These are phyloP conservation scores for Pseudobourletiella spinata DNA, from an alignment of 1,140 invertebrate genomes.

Conservation along the genomic window DNA sequence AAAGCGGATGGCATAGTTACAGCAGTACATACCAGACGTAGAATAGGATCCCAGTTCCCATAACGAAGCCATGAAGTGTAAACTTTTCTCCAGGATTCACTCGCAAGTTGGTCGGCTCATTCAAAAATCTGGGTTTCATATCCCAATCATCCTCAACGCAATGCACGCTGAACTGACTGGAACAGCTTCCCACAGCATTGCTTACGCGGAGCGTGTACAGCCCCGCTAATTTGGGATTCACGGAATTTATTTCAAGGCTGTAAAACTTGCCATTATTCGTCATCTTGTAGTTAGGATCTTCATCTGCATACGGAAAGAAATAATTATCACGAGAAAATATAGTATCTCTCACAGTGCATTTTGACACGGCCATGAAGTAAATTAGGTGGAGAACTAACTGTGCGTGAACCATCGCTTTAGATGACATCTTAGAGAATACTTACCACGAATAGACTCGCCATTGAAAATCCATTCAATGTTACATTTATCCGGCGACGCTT, in stretches of 20 bases:
- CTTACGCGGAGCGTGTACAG: background rate
- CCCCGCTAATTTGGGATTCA: background rate
- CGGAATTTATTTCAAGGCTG: conserved; percentile 1
- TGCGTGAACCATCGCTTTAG: too few species aligned
- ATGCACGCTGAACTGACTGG: conserved; percentile 4
- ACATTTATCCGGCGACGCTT: background rate
- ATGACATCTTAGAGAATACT: too few species aligned
- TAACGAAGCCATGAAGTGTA: conserved; percentile 6
- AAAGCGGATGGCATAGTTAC: too few species aligned
- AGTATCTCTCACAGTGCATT: too few species aligned
- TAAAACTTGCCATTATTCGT: conserved; percentile 5
- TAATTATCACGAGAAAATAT: background rate
- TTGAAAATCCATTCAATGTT: conserved; percentile 3
- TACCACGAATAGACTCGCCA: background rate
- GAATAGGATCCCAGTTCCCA: conserved; percentile 5
- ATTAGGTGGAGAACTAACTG: too few species aligned
- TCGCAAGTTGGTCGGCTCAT: background rate
- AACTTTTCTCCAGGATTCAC: background rate
- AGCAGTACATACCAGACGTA: conserved; percentile 1
- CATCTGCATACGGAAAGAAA: background rate
- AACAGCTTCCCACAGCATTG: background rate
- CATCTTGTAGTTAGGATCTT: background rate
- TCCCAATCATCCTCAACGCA: background rate
- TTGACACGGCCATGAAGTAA: too few species aligned
- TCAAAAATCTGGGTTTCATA: background rate